Percentiles rank a stretch among this genome's conserved stretches.
Conservation (phyloP, 2,113 vertebrate genomes). For the Gulo gulo region DNA sequence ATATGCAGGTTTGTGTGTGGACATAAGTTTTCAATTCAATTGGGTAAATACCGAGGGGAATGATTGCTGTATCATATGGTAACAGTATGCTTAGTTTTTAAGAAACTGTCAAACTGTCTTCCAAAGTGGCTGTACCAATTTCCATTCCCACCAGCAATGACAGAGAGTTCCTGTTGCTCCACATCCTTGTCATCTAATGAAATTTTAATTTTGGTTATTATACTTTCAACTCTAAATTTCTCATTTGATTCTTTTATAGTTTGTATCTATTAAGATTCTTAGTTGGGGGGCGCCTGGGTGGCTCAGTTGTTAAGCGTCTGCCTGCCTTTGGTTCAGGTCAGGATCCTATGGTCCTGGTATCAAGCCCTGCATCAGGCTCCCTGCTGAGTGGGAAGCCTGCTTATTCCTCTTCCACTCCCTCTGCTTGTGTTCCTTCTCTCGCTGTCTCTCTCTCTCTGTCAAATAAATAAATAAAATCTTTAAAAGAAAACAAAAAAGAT, state of each 20-base stretch:
- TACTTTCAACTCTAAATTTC: not conserved
- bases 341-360: no score
- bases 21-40: not conserved
- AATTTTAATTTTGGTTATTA: not conserved
- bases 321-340: no score
- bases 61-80: not conserved
- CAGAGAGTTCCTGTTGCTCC: not conserved
- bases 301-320: no score
- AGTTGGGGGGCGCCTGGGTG: not conserved
- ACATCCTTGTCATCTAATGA: not conserved
- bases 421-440: no score
- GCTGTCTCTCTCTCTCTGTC: no score
- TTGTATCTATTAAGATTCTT: not conserved
- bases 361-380: no score
- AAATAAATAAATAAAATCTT: no score
- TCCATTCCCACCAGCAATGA: not conserved
- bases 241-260: not conserved
- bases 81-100: no score
- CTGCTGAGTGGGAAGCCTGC: no score
- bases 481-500: not conserved
- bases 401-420: no score
- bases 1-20: not conserved
- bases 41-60: not conserved
- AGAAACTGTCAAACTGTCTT: not conserved
- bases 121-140: not conserved